Percentiles rank a stretch among this genome's conserved stretches.
Evolutionary conservation across 2,888 invertebrate genomes (phyloP).

Genomic region (Tryphoninae sp.): DNA sequence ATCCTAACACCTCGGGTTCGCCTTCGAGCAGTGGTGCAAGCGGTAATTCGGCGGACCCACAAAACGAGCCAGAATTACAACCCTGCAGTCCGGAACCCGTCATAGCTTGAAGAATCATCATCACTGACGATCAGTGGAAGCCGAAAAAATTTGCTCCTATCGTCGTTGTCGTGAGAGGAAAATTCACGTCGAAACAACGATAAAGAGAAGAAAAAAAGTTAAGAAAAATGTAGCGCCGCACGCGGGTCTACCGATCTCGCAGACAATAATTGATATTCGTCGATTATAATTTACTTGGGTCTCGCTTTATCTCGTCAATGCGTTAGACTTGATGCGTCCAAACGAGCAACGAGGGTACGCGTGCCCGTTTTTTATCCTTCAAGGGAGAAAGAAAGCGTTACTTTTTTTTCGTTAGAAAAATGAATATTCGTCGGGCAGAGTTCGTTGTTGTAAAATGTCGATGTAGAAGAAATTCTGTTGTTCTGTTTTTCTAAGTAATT

Average conservation of each 20-base stretch:
- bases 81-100: conserved; percentile 80
- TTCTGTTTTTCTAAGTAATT: conserved; percentile 38
- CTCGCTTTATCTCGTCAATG: conserved; percentile 17
- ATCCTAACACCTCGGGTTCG: conserved; percentile 75
- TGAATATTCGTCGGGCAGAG: conserved; percentile 37
- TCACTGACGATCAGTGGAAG: not conserved
- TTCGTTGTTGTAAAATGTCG: conserved; percentile 40
- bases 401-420: not conserved
- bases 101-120: conserved; percentile 75
- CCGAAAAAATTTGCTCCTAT: not conserved
- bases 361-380: not conserved
- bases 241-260: conserved; percentile 52
- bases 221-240: conserved; percentile 30
- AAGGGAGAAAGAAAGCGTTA: not conserved
- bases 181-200: conserved; percentile 49
- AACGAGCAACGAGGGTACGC: conserved; percentile 34
- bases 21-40: conserved; percentile 67
- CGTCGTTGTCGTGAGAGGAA: conserved; percentile 11
- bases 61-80: conserved; percentile 78
- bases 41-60: conserved; percentile 72
- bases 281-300: conserved; percentile 41
- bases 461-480: conserved; percentile 39
- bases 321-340: not conserved
- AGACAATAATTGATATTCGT: conserved; percentile 65
- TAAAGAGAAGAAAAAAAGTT: not conserved